Evolutionary conservation across 2,113 vertebrate species (phyloP).

Genomic region (Pionites leucogaster): DNA sequence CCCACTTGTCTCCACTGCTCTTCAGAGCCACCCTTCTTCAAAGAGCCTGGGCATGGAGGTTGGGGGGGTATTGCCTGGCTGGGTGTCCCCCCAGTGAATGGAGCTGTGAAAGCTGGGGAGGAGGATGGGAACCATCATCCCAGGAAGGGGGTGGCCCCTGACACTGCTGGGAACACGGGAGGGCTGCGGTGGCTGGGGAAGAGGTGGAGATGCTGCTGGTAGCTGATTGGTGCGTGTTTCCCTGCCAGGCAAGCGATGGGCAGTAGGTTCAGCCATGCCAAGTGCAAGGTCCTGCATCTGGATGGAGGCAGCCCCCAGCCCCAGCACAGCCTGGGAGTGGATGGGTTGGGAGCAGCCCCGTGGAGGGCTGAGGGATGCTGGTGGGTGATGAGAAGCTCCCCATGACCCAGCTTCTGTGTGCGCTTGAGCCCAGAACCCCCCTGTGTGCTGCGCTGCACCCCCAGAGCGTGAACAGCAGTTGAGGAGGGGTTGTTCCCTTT

Average conservation of each 20-base stretch:
- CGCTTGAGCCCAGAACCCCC: accelerated
- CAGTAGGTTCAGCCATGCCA: neutral
- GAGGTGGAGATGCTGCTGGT: neutral
- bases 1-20: neutral
- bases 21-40: neutral
- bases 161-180: accelerated
- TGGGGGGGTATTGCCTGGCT: neutral
- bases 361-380: accelerated
- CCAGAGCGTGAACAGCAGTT: accelerated
- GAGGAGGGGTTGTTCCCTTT: neutral
- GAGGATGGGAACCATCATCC: neutral
- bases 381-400: neutral
- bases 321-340: neutral
- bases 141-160: neutral
- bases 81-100: neutral
- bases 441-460: accelerated
- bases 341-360: neutral
- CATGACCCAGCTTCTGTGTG: neutral
- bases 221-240: neutral
- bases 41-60: neutral
- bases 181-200: neutral
- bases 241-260: neutral
- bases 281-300: neutral
- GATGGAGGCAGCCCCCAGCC: neutral
- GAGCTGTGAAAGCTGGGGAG: neutral